Percentiles rank a stretch among this genome's conserved stretches.
Conservation (phyloP, 2,113 vertebrate genomes). For the Fregata magnificens region DNA sequence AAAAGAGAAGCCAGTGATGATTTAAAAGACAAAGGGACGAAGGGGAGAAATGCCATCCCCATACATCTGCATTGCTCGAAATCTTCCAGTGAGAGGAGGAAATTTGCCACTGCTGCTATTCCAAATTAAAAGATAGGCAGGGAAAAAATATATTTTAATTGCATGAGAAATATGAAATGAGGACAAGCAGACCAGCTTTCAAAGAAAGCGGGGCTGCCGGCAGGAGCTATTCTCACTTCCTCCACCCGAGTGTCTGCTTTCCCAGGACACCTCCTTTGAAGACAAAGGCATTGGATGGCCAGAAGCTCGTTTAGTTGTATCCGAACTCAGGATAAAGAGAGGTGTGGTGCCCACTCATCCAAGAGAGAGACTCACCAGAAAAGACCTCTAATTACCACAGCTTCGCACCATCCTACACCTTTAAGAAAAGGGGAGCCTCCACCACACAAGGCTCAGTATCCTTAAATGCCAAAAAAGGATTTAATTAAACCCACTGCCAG, state of each 20-base stretch:
- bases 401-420: neutral
- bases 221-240: neutral
- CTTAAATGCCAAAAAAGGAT: neutral
- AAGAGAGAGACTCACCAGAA: neutral
- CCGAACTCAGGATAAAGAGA: neutral
- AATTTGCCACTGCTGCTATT: neutral
- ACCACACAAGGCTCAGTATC: neutral
- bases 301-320: neutral
- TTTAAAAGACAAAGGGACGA: neutral
- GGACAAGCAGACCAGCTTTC: neutral
- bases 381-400: neutral
- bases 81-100: neutral
- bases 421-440: neutral
- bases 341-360: neutral
- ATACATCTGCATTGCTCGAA: neutral
- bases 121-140: neutral
- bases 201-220: neutral
- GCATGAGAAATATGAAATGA: neutral
- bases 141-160: neutral
- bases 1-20: neutral
- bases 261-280: neutral
- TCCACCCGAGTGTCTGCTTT: neutral
- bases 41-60: neutral
- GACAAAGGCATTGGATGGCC: neutral
- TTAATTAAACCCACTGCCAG: neutral